Evolutionary conservation across 2,797 vertebrate genomes (phyloP).

Genomic region (Xerus rutilus): DNA sequence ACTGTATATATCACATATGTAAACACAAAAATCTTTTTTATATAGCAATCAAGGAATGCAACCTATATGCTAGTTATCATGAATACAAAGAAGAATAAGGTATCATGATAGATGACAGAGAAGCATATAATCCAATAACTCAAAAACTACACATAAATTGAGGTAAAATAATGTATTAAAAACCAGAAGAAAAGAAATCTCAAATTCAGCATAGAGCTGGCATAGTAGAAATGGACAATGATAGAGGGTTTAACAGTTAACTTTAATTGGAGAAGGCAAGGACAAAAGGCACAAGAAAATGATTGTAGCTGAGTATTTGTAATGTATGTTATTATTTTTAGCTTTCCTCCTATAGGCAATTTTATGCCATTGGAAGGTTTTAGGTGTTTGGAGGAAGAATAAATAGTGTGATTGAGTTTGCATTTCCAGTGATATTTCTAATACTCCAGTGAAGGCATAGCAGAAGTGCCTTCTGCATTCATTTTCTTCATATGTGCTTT

Average conservation of each 20-base stretch:
- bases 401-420: not conserved
- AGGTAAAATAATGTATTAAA: not conserved
- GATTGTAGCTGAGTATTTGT: not conserved
- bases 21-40: not conserved
- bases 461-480: not conserved
- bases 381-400: not conserved
- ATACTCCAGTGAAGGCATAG: not conserved
- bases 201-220: not conserved
- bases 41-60: not conserved
- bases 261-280: not conserved
- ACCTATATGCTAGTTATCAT: not conserved
- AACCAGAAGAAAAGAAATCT: not conserved
- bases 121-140: not conserved
- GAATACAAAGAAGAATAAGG: not conserved
- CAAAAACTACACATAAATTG: not conserved
- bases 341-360: not conserved
- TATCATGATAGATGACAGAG: not conserved
- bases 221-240: not conserved
- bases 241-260: not conserved
- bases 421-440: not conserved
- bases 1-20: not conserved
- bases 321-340: not conserved
- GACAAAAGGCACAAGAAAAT: not conserved
- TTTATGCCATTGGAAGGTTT: not conserved
- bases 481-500: not conserved